phyloP scores from a whole-genome alignment of 2,113 vertebrate genomes.

The Boulengeromyrus knoepffleri region DNA sequence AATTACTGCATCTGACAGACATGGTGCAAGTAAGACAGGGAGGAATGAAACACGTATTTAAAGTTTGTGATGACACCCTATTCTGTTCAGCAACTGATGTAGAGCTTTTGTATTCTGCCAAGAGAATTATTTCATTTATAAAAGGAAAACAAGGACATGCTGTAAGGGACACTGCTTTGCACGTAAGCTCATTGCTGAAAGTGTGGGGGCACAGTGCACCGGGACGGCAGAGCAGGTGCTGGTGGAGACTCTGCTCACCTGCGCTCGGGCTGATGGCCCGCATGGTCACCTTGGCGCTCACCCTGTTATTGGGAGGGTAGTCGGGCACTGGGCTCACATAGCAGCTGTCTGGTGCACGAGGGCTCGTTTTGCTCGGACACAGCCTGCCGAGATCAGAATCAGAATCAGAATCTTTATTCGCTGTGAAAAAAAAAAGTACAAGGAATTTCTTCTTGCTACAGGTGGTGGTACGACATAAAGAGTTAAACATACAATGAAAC shows the following conservation, averaged over 20 bases:
- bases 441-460: background rate
- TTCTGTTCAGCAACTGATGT: background rate
- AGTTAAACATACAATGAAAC: background rate
- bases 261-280: constrained; percentile 69
- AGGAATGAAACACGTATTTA: background rate
- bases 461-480: background rate
- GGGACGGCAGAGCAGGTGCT: background rate
- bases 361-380: constrained; percentile 65
- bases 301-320: constrained; percentile 68
- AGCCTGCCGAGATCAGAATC: constrained; percentile 54
- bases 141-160: background rate
- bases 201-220: background rate
- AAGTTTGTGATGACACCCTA: background rate
- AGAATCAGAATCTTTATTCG: background rate
- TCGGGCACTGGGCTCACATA: constrained; percentile 60
- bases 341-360: constrained; percentile 55
- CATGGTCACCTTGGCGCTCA: constrained; percentile 62
- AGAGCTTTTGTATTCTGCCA: background rate
- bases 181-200: too few relatives aligned
- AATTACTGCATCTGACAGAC: background rate
- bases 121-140: background rate
- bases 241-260: constrained; percentile 43
- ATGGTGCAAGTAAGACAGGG: background rate
- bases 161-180: background rate
- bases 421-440: background rate